A percentile compares a stretch with the other conserved stretches of the same genome.
These are phyloP conservation scores for Cyclargus thomasi DNA, from an alignment of 1,140 invertebrate genomes.

Conservation along the genomic window DNA sequence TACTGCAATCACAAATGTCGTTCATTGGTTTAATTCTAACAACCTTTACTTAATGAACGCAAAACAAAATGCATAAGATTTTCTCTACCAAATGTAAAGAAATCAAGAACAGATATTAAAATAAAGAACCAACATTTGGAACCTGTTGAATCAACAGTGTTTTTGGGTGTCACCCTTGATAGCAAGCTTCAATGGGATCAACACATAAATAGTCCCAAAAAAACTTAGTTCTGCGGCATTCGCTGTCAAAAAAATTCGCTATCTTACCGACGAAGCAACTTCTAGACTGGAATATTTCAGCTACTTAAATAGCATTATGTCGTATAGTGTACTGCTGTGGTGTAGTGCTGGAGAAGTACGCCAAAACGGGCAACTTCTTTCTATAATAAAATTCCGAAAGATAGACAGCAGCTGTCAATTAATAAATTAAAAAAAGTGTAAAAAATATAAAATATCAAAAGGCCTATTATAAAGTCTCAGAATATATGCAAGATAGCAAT, in stretches of 20 bases:
- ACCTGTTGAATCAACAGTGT: neutral
- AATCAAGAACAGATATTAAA: neutral
- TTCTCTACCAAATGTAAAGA: neutral
- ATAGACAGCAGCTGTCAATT: no score
- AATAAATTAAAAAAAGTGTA: no score
- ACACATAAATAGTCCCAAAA: neutral
- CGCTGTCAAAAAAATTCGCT: neutral
- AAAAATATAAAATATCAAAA: no score
- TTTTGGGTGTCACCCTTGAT: neutral
- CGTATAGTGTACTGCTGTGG: neutral
- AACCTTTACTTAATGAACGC: neutral
- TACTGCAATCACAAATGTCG: neutral
- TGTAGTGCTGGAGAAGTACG: neutral
- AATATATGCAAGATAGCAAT: no score
- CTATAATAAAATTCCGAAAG: no score
- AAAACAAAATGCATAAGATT: slow-evolving; percentile 10
- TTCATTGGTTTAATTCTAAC: neutral
- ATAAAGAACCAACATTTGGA: neutral
- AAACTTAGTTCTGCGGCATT: neutral
- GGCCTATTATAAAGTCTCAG: no score
- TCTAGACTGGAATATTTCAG: neutral
- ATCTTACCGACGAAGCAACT: neutral
- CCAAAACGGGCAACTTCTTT: no score
- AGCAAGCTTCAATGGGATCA: neutral
- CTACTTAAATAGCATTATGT: no score